Evolutionary conservation across 2,888 invertebrate genomes (phyloP), one percentile per base, ranked within the genome.

Genomic region (Cartodere bifasciata): DNA sequence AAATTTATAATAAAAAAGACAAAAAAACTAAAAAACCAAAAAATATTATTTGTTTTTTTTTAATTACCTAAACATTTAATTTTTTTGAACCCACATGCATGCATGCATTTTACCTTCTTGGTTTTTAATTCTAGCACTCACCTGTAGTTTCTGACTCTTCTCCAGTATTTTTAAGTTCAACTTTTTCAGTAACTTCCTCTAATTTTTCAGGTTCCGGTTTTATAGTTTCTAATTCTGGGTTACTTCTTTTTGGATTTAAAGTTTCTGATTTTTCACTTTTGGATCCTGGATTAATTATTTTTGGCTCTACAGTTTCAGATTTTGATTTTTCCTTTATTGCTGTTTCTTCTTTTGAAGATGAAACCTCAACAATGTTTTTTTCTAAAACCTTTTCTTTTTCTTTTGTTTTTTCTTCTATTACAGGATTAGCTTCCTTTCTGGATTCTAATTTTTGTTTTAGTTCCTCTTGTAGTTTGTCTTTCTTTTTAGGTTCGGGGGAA

Each of bases 271-370:
- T 12, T 34, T 30, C 28, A 23, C 23, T 23, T 32, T 35, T 13
- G n/a, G 12, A 16, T 29, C 35, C 13, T 11, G 23, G 16, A 28
- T 31, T 39, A 26, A 31, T 25, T 32, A 32, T 31, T 38, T 45
- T 23, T 32, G 31, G 27, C 39, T 45, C 35, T 36, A 34, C 27
- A 28, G 26, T n/a, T 38, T 36, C 36, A 20, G 55, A 39, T 27
- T 55, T 52, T 37, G 52, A 48, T 40, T 31, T 27, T 31, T 24
- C 23, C 30, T 39, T 29, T 10, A 23, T 24, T 35, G 23, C 9
- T n/a, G n/a, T n/a, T n/a, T n/a, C n/a, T n/a, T n/a, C n/a, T n/a
- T n/a, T n/a, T n/a, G n/a, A n/a, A n/a, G n/a, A n/a, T n/a, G n/a
- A n/a, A n/a, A n/a, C 7, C 9, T 7, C 7, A 13, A 27, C 5